Percentiles rank a stretch among this genome's conserved stretches.
Conservation (phyloP, 1,140 invertebrate species). For the Bombus picipes region DNA sequence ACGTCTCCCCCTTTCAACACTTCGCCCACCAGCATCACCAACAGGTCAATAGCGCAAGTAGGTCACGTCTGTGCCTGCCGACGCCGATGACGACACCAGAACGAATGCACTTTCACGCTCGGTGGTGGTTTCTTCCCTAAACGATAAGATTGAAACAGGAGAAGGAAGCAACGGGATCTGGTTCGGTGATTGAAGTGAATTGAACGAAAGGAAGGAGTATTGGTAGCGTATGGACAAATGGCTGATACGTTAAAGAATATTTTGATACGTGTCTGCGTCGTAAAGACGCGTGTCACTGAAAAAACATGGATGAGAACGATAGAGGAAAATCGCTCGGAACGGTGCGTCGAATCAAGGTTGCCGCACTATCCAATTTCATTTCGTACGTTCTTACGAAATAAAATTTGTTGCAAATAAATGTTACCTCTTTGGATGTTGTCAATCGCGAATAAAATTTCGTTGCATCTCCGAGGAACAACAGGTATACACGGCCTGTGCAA, state of each 20-base stretch:
- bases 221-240: background rate
- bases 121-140: slow-evolving; percentile 23
- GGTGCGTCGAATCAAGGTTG: too few species aligned
- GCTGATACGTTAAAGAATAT: background rate
- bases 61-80: slow-evolving; percentile 73
- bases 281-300: background rate
- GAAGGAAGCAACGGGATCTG: background rate
- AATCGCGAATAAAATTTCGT: background rate
- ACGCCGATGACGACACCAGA: slow-evolving; percentile 53
- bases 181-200: background rate
- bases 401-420: background rate
- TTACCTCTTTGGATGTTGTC: background rate
- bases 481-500: background rate
- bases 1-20: slow-evolving; percentile 49
- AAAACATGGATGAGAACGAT: background rate
- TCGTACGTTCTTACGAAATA: background rate
- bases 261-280: background rate
- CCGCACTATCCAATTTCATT: too few species aligned
- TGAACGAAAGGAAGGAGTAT: background rate
- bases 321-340: too few species aligned
- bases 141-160: slow-evolving; percentile 9
- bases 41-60: slow-evolving; percentile 77
- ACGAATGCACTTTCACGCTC: slow-evolving; percentile 63
- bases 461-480: background rate
- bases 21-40: slow-evolving; percentile 68